Percentiles rank a stretch among this genome's conserved stretches.
Evolutionary conservation across 2,113 vertebrate species (phyloP).

Genomic region (Hemibagrus wyckioides): DNA sequence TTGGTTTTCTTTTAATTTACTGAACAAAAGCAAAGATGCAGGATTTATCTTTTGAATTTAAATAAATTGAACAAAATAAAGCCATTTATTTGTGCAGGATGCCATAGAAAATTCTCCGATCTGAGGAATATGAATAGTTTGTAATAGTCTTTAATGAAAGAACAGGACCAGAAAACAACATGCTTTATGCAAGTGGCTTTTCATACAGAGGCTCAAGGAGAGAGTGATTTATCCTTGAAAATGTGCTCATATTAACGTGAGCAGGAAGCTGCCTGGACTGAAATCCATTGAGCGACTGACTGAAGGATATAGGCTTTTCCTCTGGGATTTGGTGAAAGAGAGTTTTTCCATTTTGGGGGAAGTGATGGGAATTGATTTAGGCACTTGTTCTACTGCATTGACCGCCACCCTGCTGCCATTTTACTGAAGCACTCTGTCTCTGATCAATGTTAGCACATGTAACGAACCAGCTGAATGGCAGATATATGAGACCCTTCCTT

Average conservation of each 20-base stretch:
- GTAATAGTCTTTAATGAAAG: not conserved
- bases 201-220: constrained; percentile 28
- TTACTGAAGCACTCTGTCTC: constrained; percentile 34
- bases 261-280: constrained; percentile 39
- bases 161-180: not conserved
- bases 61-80: constrained; percentile 1
- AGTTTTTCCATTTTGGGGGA: constrained; percentile 40
- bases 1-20: not conserved
- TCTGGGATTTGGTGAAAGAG: constrained; percentile 40
- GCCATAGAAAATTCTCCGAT: not conserved
- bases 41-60: not conserved
- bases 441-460: constrained; percentile 56
- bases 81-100: not conserved
- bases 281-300: constrained; percentile 49
- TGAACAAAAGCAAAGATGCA: not conserved
- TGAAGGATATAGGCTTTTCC: constrained; percentile 50
- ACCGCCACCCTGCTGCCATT: constrained; percentile 49
- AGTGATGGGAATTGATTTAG: constrained; percentile 53
- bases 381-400: constrained; percentile 54
- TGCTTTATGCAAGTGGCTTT: constrained; percentile 27
- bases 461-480: constrained; percentile 20
- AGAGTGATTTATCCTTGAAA: constrained; percentile 49
- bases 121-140: constrained; percentile 6
- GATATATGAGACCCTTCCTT: constrained; percentile 28
- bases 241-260: constrained; percentile 44